Evolutionary conservation across 1,140 invertebrate species (phyloP).

Genomic region (Physella acuta): DNA sequence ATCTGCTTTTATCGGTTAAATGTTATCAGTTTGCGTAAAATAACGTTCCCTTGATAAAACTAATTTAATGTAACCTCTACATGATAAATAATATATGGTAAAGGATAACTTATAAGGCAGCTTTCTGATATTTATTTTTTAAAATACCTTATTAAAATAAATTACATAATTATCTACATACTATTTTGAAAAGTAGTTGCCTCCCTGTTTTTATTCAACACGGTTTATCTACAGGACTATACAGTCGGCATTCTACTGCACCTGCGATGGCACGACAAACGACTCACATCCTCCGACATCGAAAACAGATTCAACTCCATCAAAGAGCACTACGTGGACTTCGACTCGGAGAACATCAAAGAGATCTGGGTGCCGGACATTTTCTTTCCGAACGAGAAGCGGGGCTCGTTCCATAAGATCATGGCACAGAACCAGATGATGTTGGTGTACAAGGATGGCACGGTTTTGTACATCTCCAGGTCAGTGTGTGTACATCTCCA

Average conservation of each 20-base stretch:
- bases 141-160: too few species aligned
- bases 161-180: too few species aligned
- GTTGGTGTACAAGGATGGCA: conserved; percentile 63
- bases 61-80: too few species aligned
- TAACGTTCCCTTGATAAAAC: too few species aligned
- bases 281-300: conserved; percentile 25
- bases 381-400: conserved; percentile 61
- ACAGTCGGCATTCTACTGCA: conserved; percentile 44
- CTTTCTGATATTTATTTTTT: too few species aligned
- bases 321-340: conserved; percentile 38
- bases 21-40: too few species aligned
- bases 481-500: too few species aligned
- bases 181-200: too few species aligned
- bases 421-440: conserved; percentile 62
- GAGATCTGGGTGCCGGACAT: conserved; percentile 61
- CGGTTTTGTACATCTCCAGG: conserved; percentile 38
- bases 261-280: conserved; percentile 41
- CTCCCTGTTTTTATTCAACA: too few species aligned
- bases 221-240: conserved; percentile 46
- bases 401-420: conserved; percentile 59
- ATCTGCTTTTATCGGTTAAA: too few species aligned
- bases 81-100: too few species aligned
- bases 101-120: too few species aligned
- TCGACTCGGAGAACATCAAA: conserved; percentile 50
- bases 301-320: conserved; percentile 30